Evolutionary conservation across 2,113 vertebrate species (phyloP).

Genomic region (Eupsittula cactorum): DNA sequence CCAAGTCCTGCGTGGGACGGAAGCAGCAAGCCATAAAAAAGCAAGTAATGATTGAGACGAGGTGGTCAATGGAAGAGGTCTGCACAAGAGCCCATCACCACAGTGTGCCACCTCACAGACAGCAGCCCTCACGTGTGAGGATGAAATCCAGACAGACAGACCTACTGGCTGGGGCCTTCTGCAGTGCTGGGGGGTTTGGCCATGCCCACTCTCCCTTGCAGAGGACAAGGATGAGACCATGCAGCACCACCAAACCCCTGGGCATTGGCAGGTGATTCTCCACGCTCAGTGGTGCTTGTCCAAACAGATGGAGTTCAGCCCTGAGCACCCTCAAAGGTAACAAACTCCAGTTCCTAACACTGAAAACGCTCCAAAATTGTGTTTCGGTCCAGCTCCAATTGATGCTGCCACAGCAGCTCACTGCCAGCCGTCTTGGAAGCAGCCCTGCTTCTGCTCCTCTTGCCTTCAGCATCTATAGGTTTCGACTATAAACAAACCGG

Average conservation of each 20-base stretch:
- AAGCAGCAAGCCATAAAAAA: fast-evolving
- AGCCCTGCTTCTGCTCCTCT: not conserved
- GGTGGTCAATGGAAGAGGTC: not conserved
- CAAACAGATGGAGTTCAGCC: not conserved
- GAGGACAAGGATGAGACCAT: not conserved
- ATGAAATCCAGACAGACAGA: not conserved
- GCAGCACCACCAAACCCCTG: not conserved
- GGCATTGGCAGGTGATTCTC: not conserved
- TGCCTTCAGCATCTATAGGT: not conserved
- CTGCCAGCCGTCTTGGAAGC: not conserved
- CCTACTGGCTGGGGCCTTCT: fast-evolving
- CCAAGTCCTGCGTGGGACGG: fast-evolving
- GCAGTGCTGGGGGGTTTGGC: not conserved
- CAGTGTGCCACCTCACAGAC: fast-evolving
- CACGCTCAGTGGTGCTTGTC: fast-evolving
- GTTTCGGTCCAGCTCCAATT: not conserved
- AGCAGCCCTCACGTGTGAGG: fast-evolving
- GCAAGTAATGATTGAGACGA: fast-evolving
- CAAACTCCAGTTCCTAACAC: not conserved
- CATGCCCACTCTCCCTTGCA: fast-evolving
- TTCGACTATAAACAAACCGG: not conserved
- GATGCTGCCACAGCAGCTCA: not conserved
- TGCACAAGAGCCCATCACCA: fast-evolving
- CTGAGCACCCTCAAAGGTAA: not conserved
- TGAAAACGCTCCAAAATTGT: not conserved